Evolutionary conservation across 2,888 invertebrate species (phyloP).

Genomic region (Thecophora atra): DNA sequence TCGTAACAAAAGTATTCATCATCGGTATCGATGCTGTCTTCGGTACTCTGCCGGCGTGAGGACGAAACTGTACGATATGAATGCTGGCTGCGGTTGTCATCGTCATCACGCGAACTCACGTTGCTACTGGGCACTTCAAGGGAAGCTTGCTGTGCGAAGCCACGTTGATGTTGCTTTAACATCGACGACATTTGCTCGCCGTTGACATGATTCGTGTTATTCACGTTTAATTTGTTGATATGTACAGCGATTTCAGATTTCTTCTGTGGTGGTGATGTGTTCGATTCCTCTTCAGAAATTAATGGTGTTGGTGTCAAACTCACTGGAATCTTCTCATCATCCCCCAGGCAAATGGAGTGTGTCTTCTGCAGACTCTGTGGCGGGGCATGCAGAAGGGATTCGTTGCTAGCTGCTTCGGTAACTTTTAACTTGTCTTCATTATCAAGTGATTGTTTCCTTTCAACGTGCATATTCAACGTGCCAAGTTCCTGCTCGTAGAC

Average conservation of each 20-base stretch:
- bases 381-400: conserved; percentile 40
- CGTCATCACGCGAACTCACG: conserved; percentile 72
- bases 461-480: neutral
- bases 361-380: conserved; percentile 49
- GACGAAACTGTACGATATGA: conserved; percentile 89
- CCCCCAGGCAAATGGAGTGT: conserved; percentile 52
- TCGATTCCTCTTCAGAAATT: neutral
- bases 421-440: neutral
- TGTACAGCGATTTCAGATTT: conserved; percentile 47
- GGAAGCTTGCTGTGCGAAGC: conserved; percentile 66
- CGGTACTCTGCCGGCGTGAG: conserved; percentile 88
- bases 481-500: neutral
- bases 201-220: conserved; percentile 5
- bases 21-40: conserved; percentile 92
- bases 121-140: conserved; percentile 74
- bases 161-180: conserved; percentile 5
- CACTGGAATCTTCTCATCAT: conserved; percentile 42
- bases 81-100: conserved; percentile 86
- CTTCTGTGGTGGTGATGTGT: conserved; percentile 3
- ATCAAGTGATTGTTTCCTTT: neutral
- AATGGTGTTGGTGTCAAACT: neutral
- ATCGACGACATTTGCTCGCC: conserved; percentile 5
- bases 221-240: neutral
- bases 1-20: conserved; percentile 95
- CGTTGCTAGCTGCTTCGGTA: neutral